Conservation (phyloP, 2,797 vertebrate genomes). For the Hephaestus fuliginosus region DNA sequence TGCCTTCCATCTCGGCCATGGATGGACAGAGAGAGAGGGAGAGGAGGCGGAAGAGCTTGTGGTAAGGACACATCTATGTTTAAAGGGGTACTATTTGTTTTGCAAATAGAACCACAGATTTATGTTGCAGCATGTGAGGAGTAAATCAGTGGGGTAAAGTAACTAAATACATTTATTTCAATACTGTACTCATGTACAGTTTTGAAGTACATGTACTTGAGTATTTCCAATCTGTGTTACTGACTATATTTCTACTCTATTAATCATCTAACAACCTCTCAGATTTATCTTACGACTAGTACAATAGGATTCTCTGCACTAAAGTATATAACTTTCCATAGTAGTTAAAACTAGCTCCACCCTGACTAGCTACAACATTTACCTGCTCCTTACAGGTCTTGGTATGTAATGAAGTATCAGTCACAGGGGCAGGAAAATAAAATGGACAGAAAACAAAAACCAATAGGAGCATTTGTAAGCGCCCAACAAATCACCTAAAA, state of each 20-base stretch:
- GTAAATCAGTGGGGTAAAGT: background rate
- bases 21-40: constrained; percentile 57
- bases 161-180: background rate
- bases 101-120: background rate
- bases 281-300: background rate
- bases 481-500: too few species aligned
- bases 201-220: background rate
- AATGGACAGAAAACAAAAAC: too few species aligned
- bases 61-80: constrained; percentile 75
- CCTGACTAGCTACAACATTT: background rate
- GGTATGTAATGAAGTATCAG: background rate
- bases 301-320: background rate
- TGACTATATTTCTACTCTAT: background rate
- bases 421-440: background rate
- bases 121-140: background rate
- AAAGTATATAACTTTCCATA: too few species aligned
- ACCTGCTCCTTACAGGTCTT: background rate
- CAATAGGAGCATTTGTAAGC: too few species aligned
- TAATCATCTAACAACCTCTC: background rate
- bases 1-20: constrained; percentile 78
- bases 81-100: constrained; percentile 24
- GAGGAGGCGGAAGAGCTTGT: constrained; percentile 54
- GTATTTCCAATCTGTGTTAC: background rate
- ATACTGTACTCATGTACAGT: too few species aligned
- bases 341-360: background rate